phyloP scores from a whole-genome alignment of 2,888 invertebrate species.

The Lobophora halterata region DNA sequence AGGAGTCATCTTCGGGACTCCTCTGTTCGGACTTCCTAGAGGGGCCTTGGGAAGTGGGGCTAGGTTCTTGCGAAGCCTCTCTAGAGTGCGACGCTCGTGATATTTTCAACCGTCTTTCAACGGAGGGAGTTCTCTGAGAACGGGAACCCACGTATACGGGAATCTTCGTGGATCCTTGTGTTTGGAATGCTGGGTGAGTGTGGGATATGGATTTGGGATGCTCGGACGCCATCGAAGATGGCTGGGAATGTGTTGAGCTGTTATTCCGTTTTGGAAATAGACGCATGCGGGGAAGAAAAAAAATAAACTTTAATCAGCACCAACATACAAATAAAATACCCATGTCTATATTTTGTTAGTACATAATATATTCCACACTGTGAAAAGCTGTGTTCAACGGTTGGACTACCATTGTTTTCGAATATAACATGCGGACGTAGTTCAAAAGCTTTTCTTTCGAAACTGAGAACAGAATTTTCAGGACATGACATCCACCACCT shows the following conservation, averaged over 20 bases:
- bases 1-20: slow-evolving; percentile 79
- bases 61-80: slow-evolving; percentile 70
- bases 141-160: slow-evolving; percentile 85
- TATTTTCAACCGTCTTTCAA: slow-evolving; percentile 57
- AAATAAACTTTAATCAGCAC: slow-evolving; percentile 40
- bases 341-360: slow-evolving; percentile 40
- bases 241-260: slow-evolving; percentile 79
- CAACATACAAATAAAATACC: slow-evolving; percentile 26
- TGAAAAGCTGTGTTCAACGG: slow-evolving; percentile 39
- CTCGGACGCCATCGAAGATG: slow-evolving; percentile 75
- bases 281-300: slow-evolving; percentile 73
- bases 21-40: slow-evolving; percentile 75
- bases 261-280: slow-evolving; percentile 62
- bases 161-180: slow-evolving; percentile 86
- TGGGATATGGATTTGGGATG: slow-evolving; percentile 73
- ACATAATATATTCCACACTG: slow-evolving; percentile 41
- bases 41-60: slow-evolving; percentile 71
- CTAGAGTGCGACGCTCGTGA: slow-evolving; percentile 60
- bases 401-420: slow-evolving; percentile 33
- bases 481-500: slow-evolving; percentile 26
- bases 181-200: slow-evolving; percentile 79
- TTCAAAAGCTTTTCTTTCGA: slow-evolving; percentile 4
- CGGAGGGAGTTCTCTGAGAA: slow-evolving; percentile 79
- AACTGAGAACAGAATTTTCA: slow-evolving; percentile 10
- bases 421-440: slow-evolving; percentile 39